These are phyloP conservation scores for Prunella strophiata DNA, from an alignment of 2,797 vertebrate species.

Conservation along the genomic window DNA sequence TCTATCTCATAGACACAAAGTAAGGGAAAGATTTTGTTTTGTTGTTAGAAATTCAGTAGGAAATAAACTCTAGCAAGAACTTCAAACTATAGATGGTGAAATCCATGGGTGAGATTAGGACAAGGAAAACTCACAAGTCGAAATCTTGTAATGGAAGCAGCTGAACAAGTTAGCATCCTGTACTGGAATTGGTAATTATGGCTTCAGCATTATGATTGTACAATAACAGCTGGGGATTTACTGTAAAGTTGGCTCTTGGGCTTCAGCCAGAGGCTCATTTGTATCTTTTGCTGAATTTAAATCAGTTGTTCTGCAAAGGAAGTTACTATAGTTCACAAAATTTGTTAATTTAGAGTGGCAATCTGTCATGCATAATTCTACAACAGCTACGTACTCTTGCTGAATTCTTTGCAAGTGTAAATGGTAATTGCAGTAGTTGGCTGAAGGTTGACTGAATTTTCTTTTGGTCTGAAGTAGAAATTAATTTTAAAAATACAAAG, in stretches of 20 bases:
- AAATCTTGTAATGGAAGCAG: neutral
- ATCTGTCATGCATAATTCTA: neutral
- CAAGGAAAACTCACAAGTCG: neutral
- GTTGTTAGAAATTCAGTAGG: neutral
- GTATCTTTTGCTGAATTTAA: neutral
- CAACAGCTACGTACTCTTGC: neutral
- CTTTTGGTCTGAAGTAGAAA: neutral
- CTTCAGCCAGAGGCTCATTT: constrained; percentile 13
- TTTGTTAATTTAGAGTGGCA: neutral
- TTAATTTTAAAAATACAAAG: neutral
- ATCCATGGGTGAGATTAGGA: neutral
- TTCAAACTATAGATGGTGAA: neutral
- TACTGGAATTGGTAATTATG: neutral
- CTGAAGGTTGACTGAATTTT: neutral
- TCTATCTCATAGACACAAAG: neutral
- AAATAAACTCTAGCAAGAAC: neutral
- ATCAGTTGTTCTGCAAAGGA: neutral
- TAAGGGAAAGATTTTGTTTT: neutral
- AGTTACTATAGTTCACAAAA: neutral
- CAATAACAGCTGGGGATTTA: neutral
- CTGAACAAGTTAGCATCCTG: constrained; percentile 1
- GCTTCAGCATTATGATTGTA: neutral
- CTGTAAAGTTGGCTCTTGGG: neutral
- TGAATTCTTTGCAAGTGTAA: neutral
- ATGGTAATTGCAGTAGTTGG: neutral